These are phyloP conservation scores for Dicaeum eximium DNA, from an alignment of 2,113 vertebrate genomes.

Conservation along the genomic window DNA sequence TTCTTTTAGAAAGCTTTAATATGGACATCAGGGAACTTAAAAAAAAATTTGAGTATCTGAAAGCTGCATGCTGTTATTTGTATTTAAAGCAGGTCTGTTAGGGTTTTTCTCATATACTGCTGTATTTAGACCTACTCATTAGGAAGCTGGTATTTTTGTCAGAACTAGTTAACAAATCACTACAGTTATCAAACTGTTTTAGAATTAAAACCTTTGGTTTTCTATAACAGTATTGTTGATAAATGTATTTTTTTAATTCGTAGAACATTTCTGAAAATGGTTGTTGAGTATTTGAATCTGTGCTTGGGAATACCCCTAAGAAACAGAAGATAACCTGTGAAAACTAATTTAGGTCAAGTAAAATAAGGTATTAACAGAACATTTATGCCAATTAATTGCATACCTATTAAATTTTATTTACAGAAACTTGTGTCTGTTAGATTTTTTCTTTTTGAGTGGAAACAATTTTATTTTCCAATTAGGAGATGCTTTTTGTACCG, in stretches of 20 bases:
- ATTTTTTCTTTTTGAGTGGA: neutral
- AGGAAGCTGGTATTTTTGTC: neutral
- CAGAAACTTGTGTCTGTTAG: neutral
- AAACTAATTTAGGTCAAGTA: neutral
- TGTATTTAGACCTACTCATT: neutral
- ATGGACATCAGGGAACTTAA: neutral
- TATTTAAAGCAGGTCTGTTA: neutral
- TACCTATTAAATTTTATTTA: neutral
- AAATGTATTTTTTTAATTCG: neutral
- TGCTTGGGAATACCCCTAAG: neutral
- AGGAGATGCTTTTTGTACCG: neutral
- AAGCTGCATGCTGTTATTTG: neutral
- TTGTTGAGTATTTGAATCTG: neutral
- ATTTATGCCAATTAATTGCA: neutral
- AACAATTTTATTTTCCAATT: neutral
- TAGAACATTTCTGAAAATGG: neutral
- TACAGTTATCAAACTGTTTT: neutral
- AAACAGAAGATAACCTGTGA: neutral
- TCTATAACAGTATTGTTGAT: neutral
- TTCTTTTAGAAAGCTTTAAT: neutral
- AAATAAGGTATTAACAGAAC: neutral
- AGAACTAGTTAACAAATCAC: neutral
- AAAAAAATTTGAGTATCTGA: neutral
- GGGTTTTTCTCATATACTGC: neutral
- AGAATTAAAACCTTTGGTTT: neutral